A percentile compares a stretch with the other conserved stretches of the same genome.
phyloP scores from a whole-genome alignment of 1,140 invertebrate species.

The Drosophila truncata region DNA sequence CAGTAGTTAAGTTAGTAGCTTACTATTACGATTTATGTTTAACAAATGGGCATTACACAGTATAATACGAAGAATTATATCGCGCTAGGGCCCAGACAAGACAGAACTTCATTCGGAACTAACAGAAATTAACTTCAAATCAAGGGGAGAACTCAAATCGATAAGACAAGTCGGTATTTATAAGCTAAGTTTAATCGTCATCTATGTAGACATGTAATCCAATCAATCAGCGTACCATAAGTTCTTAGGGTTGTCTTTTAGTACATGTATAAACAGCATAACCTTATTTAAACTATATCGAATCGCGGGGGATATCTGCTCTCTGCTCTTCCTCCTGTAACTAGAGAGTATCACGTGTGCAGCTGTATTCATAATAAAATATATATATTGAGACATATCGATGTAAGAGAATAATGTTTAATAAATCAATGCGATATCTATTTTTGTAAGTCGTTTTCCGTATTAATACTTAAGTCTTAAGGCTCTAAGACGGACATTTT shows the following conservation, averaged over 20 bases:
- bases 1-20: constrained; percentile 42
- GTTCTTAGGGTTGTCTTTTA: constrained; percentile 57
- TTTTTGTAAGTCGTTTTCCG: constrained; percentile 80
- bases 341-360: constrained; percentile 36
- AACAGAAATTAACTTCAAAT: constrained; percentile 22
- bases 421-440: constrained; percentile 79
- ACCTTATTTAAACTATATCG: constrained; percentile 47
- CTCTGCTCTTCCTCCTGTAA: constrained; percentile 59
- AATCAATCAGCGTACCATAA: constrained; percentile 39
- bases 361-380: constrained; percentile 44
- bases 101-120: constrained; percentile 44
- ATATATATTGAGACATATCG: constrained; percentile 55
- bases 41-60: constrained; percentile 49
- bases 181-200: constrained; percentile 41
- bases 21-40: constrained; percentile 39
- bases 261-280: constrained; percentile 49
- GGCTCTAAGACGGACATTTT: constrained; percentile 59
- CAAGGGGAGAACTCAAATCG: constrained; percentile 40
- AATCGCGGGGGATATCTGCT: constrained; percentile 41
- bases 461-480: constrained; percentile 23
- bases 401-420: constrained; percentile 59
- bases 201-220: constrained; percentile 41
- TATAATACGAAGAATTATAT: constrained; percentile 30
- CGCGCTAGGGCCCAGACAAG: constrained; percentile 30
- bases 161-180: constrained; percentile 66